Evolutionary conservation across 2,113 vertebrate species (phyloP).

Genomic region (Ptilorrhoa leucosticta): DNA sequence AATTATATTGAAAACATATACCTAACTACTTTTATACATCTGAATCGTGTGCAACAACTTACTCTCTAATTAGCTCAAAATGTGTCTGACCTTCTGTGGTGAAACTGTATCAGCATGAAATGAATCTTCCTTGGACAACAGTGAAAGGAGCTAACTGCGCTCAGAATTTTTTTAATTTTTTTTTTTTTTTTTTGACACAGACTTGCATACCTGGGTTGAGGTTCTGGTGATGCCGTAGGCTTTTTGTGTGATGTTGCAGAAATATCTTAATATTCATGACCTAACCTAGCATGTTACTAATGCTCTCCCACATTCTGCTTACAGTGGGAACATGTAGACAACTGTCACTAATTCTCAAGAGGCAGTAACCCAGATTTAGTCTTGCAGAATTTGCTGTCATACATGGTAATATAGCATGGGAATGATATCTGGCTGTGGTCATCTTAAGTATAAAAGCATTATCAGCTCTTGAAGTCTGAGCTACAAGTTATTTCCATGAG

Average conservation of each 20-base stretch:
- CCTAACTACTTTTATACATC: not conserved
- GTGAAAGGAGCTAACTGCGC: not conserved
- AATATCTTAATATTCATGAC: not conserved
- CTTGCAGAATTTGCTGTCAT: not conserved
- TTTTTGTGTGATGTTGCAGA: not conserved
- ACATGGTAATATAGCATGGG: not conserved
- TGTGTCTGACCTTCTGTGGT: not conserved
- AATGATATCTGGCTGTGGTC: not conserved
- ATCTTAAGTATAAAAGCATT: not conserved
- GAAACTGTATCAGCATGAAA: not conserved
- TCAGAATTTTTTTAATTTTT: not conserved
- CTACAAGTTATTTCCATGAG: not conserved
- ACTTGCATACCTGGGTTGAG: not conserved
- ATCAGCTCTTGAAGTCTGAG: not conserved
- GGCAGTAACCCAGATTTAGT: not conserved
- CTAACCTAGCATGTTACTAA: not conserved
- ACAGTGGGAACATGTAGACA: not conserved
- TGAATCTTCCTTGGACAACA: not conserved
- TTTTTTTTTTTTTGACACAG: not conserved
- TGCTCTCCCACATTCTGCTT: not conserved
- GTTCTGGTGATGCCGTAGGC: accelerated
- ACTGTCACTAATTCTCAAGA: not conserved
- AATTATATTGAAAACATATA: not conserved
- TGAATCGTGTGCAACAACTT: not conserved
- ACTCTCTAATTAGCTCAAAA: not conserved